These are phyloP conservation scores for Ganaspis brasiliensis DNA, from an alignment of 2,888 invertebrate genomes.

Conservation along the genomic window DNA sequence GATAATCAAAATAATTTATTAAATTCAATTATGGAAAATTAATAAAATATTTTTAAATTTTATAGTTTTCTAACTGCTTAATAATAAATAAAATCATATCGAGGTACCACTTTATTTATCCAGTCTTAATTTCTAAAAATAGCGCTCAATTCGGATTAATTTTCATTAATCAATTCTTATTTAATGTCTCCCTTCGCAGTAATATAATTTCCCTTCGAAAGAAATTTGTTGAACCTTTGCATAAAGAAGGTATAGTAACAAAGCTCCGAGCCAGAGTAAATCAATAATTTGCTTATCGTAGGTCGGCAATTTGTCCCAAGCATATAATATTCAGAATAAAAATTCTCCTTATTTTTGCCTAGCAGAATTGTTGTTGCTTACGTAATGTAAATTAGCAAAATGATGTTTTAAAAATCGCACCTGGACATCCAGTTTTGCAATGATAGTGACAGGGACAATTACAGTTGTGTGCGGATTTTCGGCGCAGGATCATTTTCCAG, in stretches of 20 bases:
- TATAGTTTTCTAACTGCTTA: not conserved
- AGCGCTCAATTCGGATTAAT: not conserved
- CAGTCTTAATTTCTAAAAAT: not conserved
- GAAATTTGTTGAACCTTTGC: not conserved
- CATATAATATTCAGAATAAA: not conserved
- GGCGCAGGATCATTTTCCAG: conserved; percentile 69
- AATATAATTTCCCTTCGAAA: conserved; percentile 5
- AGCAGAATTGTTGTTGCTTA: not conserved
- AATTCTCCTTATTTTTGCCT: not conserved
- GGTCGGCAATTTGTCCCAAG: conserved; percentile 12
- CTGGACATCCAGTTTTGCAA: conserved; percentile 77
- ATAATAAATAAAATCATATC: not conserved
- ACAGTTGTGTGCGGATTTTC: conserved; percentile 71
- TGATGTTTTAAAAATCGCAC: conserved; percentile 63
- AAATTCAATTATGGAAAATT: too few species aligned
- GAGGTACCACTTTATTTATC: too few species aligned
- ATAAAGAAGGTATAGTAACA: not conserved
- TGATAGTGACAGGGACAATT: conserved; percentile 79
- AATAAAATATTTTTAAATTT: too few species aligned
- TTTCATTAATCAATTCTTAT: not conserved
- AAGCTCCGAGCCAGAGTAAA: conserved; percentile 12
- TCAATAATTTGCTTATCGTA: conserved; percentile 42
- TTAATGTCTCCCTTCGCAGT: too few species aligned
- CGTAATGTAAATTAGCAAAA: not conserved
- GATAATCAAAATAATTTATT: too few species aligned